Evolutionary conservation across 2,113 vertebrate species (phyloP).

Genomic region (Stigmatopora argus): DNA sequence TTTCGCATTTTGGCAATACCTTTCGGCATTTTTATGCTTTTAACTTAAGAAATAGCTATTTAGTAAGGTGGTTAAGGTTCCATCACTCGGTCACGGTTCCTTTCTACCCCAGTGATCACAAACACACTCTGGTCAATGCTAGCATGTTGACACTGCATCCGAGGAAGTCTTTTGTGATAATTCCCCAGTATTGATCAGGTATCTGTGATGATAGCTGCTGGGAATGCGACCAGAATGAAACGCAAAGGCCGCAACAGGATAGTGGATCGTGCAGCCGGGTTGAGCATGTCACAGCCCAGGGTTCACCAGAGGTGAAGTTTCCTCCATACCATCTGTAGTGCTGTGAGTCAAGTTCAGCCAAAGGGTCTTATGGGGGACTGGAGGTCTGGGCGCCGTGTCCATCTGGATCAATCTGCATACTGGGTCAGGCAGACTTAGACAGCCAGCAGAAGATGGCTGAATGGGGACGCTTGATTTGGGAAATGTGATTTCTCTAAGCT

Average conservation of each 20-base stretch:
- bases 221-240: conserved; percentile 59
- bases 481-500: conserved; percentile 66
- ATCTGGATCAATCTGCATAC: conserved; percentile 72
- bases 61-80: conserved; percentile 25
- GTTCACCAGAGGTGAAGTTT: conserved; percentile 67
- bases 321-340: conserved; percentile 66
- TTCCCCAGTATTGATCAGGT: conserved; percentile 65
- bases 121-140: conserved; percentile 29
- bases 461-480: conserved; percentile 50
- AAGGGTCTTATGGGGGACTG: conserved; percentile 60
- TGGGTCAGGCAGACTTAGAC: conserved; percentile 58
- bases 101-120: conserved; percentile 60
- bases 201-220: conserved; percentile 59
- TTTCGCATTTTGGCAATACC: no score
- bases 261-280: conserved; percentile 19
- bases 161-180: conserved; percentile 67
- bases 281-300: conserved; percentile 39
- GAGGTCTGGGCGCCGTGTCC: conserved; percentile 65
- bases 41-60: no score
- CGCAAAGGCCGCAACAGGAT: conserved; percentile 44
- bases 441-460: conserved; percentile 33
- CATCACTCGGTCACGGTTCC: conserved; percentile 37
- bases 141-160: conserved; percentile 64
- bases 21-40: no score
- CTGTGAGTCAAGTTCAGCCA: conserved; percentile 75